Conservation (phyloP, 2,888 invertebrate species). For the Acleris sparsana region DNA sequence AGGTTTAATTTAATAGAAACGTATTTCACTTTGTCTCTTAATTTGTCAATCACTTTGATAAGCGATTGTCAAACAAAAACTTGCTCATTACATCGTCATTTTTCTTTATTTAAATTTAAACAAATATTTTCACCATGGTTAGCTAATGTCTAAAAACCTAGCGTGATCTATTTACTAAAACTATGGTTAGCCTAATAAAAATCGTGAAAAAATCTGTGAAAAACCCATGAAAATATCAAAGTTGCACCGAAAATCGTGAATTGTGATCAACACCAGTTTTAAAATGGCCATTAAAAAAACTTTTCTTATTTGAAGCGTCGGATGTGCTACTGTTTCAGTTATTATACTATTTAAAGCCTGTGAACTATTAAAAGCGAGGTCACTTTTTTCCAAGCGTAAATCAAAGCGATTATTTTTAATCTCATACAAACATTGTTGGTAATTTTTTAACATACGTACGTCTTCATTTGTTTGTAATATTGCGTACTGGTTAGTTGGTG, state of each 20-base stretch:
- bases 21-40: no score
- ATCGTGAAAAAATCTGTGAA: conserved; percentile 19
- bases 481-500: background rate
- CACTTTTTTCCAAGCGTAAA: conserved; percentile 13
- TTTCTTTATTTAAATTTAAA: background rate
- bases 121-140: background rate
- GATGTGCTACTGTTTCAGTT: conserved; percentile 25
- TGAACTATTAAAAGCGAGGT: conserved; percentile 25
- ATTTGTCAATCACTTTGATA: no score
- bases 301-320: conserved; percentile 12
- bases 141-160: conserved; percentile 25
- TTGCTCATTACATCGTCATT: background rate
- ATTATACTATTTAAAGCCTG: conserved; percentile 15
- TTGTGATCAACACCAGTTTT: conserved; percentile 25
- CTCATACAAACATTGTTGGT: background rate
- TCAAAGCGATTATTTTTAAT: conserved; percentile 6
- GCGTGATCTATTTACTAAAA: conserved; percentile 21
- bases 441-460: background rate
- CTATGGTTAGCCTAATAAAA: conserved; percentile 21
- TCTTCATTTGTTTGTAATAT: background rate
- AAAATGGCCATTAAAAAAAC: conserved; percentile 20
- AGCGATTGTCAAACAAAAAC: no score
- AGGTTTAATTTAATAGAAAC: no score
- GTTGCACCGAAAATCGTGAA: conserved; percentile 23
- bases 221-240: conserved; percentile 24